Evolutionary conservation across 2,888 invertebrate species (phyloP).

Genomic region (Argyresthia albistria): DNA sequence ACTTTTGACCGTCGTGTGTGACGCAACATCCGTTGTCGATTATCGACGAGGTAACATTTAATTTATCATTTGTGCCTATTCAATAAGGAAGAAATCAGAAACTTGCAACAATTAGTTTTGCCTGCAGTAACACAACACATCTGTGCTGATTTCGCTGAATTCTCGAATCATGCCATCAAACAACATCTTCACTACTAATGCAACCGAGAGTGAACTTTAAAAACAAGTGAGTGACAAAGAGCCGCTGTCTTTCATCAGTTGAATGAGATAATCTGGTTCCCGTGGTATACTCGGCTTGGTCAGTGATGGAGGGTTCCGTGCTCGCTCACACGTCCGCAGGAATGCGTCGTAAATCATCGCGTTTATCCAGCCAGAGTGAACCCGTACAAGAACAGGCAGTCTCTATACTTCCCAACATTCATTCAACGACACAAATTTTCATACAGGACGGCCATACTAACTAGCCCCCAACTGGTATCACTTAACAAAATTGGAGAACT

Average conservation of each 20-base stretch:
- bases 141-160: too few species aligned
- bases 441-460: too few species aligned
- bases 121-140: too few species aligned
- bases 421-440: too few species aligned
- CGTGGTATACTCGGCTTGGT: constrained; percentile 14
- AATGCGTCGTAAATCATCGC: constrained; percentile 59
- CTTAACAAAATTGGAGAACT: too few species aligned
- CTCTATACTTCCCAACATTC: too few species aligned
- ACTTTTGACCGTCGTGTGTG: constrained; percentile 29
- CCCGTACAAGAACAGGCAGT: too few species aligned
- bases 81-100: too few species aligned
- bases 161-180: too few species aligned
- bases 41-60: constrained; percentile 22
- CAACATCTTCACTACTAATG: neutral
- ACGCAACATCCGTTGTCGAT: constrained; percentile 45
- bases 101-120: too few species aligned
- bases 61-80: too few species aligned
- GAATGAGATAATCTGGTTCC: constrained; percentile 51
- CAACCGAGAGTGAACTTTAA: neutral
- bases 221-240: constrained; percentile 13
- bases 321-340: constrained; percentile 32
- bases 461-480: too few species aligned
- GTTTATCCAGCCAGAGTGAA: constrained; percentile 14
- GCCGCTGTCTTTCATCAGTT: constrained; percentile 39
- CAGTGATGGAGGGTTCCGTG: constrained; percentile 22